Percentiles rank a stretch among this genome's conserved stretches.
Evolutionary conservation across 2,797 vertebrate species (phyloP).

Genomic region (Mus spretus): DNA sequence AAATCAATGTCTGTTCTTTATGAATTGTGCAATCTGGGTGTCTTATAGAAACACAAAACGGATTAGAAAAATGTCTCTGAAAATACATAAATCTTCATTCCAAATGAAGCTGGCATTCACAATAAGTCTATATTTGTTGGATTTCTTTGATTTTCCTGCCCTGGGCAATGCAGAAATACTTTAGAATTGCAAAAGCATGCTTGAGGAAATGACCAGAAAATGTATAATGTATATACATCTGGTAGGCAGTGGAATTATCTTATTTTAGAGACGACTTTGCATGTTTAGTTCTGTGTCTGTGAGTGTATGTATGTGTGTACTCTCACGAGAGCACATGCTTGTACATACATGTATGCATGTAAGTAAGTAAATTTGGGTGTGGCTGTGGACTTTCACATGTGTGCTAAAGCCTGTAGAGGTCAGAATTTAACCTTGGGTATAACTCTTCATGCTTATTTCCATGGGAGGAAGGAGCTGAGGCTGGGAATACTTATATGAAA

Average conservation of each 20-base stretch:
- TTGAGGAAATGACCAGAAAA: conserved; percentile 54
- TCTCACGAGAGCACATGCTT: no score
- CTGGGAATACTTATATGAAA: background rate
- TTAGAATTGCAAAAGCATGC: conserved; percentile 17
- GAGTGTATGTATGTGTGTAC: background rate
- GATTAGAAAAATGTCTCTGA: background rate
- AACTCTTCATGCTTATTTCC: background rate
- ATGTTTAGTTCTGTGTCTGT: background rate
- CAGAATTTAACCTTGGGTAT: background rate
- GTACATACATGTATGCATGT: no score
- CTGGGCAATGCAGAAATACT: conserved; percentile 14
- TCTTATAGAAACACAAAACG: background rate
- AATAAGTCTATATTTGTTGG: background rate
- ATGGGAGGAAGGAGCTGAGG: background rate
- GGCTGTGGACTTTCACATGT: no score
- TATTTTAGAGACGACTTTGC: background rate
- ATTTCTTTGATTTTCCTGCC: conserved; percentile 21
- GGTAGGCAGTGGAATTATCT: background rate
- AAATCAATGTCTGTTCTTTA: background rate
- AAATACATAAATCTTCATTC: conserved; percentile 42
- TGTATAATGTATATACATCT: background rate
- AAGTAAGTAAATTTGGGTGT: background rate
- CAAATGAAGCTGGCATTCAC: background rate
- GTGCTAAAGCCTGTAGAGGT: background rate
- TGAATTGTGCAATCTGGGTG: background rate